phyloP scores from a whole-genome alignment of 2,113 vertebrate species.

The Pterocles gutturalis region DNA sequence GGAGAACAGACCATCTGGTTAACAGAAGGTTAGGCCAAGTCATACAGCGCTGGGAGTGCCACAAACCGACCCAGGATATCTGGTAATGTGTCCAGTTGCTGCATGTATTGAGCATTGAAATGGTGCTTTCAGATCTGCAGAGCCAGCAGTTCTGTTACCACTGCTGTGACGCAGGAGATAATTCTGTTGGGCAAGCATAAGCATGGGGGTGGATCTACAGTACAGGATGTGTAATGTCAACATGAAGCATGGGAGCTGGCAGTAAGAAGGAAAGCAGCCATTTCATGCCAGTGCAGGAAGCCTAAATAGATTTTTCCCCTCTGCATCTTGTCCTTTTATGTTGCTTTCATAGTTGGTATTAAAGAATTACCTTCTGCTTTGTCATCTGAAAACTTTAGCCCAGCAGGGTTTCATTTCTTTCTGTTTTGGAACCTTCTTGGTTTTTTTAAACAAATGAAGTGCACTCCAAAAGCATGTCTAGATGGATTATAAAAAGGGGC shows the following conservation, averaged over 20 bases:
- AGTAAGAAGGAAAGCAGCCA: constrained; percentile 84
- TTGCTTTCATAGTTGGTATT: constrained; percentile 61
- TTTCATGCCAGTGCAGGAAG: constrained; percentile 85
- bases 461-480: constrained; percentile 49
- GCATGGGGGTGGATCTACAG: constrained; percentile 89
- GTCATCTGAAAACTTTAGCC: constrained; percentile 70
- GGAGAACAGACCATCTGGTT: constrained; percentile 76
- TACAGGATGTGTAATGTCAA: constrained; percentile 90
- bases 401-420: constrained; percentile 59
- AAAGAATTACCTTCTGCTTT: constrained; percentile 72
- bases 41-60: constrained; percentile 49
- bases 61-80: constrained; percentile 28
- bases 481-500: constrained; percentile 29
- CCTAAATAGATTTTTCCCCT: constrained; percentile 66
- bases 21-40: constrained; percentile 76
- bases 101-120: constrained; percentile 78
- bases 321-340: constrained; percentile 74
- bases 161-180: constrained; percentile 96
- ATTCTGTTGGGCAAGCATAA: constrained; percentile 91
- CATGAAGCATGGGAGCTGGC: constrained; percentile 87
- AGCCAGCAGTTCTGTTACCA: constrained; percentile 88
- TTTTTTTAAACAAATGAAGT: constrained; percentile 32
- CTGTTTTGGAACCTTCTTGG: constrained; percentile 62
- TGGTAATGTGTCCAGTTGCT: constrained; percentile 76
- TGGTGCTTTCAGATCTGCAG: constrained; percentile 86